phyloP scores from a whole-genome alignment of 1,140 invertebrate species.

The Liolophura sinensis region DNA sequence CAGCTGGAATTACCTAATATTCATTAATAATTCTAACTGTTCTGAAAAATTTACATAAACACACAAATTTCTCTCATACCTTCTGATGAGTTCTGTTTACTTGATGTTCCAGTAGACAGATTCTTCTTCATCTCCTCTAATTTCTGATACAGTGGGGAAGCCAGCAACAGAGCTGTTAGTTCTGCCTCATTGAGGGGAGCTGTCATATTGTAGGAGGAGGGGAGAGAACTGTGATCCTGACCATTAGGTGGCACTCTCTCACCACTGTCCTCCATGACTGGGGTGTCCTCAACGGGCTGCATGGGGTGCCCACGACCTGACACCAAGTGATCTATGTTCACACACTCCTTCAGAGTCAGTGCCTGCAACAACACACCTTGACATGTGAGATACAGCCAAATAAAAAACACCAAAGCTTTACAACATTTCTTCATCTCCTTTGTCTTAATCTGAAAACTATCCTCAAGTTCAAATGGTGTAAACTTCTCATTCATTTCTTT shows the following conservation, averaged over 20 bases:
- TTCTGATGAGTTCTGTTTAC: background rate
- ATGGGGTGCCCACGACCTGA: slow-evolving; percentile 1
- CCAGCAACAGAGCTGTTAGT: slow-evolving; percentile 48
- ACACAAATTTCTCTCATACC: too few relatives aligned
- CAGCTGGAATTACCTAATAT: too few relatives aligned
- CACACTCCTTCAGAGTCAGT: slow-evolving; percentile 41
- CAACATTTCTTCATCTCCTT: too few relatives aligned
- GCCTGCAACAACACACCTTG: slow-evolving; percentile 38
- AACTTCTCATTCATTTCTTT: too few relatives aligned
- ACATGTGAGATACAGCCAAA: too few relatives aligned
- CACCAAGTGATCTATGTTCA: slow-evolving; percentile 36
- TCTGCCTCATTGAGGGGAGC: slow-evolving; percentile 54
- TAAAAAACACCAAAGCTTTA: too few relatives aligned
- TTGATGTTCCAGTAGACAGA: slow-evolving; percentile 33
- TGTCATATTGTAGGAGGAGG: slow-evolving; percentile 41
- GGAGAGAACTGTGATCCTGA: slow-evolving; percentile 21
- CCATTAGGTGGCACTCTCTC: slow-evolving; percentile 7
- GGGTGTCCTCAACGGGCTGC: background rate
- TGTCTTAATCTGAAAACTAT: too few relatives aligned
- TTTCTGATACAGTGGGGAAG: slow-evolving; percentile 53
- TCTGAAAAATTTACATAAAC: too few relatives aligned
- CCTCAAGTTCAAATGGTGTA: too few relatives aligned
- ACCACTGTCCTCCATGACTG: slow-evolving; percentile 1
- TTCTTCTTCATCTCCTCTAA: slow-evolving; percentile 49
- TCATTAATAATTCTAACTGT: too few relatives aligned